Evolutionary conservation across 2,113 vertebrate species (phyloP).

Genomic region (Tychaedon coryphoeus): DNA sequence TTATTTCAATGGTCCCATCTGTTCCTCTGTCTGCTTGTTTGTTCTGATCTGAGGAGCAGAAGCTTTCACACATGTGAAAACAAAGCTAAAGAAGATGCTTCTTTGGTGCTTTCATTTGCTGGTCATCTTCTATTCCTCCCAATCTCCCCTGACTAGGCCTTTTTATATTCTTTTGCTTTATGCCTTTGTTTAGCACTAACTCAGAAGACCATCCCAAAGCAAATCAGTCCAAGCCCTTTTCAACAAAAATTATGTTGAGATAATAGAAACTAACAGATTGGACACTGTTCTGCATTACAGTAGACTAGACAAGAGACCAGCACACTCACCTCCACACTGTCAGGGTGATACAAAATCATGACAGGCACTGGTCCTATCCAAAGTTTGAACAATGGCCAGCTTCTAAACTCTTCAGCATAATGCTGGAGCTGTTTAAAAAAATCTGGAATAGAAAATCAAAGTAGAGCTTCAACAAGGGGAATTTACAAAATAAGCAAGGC

Average conservation of each 20-base stretch:
- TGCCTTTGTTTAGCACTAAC: neutral
- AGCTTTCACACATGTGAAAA: neutral
- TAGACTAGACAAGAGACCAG: neutral
- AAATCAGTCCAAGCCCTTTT: neutral
- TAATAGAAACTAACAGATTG: neutral
- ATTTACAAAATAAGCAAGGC: neutral
- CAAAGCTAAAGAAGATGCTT: neutral
- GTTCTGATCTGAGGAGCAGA: neutral
- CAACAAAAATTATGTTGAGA: neutral
- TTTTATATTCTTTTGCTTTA: neutral
- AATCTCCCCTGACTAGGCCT: neutral
- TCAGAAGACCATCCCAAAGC: neutral
- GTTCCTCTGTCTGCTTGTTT: neutral
- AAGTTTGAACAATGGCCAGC: slow-evolving; percentile 78
- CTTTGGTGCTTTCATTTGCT: neutral
- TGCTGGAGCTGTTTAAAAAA: slow-evolving; percentile 84
- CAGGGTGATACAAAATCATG: slow-evolving; percentile 79
- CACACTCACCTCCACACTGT: slow-evolving; percentile 84
- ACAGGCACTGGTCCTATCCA: slow-evolving; percentile 87
- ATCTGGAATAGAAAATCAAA: slow-evolving; percentile 68
- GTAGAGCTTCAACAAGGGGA: neutral
- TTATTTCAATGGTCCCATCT: neutral
- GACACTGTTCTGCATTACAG: neutral
- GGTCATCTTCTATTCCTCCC: neutral
- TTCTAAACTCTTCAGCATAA: slow-evolving; percentile 9